phyloP scores from a whole-genome alignment of 2,888 invertebrate species.

The Zootermopsis nevadensis region DNA sequence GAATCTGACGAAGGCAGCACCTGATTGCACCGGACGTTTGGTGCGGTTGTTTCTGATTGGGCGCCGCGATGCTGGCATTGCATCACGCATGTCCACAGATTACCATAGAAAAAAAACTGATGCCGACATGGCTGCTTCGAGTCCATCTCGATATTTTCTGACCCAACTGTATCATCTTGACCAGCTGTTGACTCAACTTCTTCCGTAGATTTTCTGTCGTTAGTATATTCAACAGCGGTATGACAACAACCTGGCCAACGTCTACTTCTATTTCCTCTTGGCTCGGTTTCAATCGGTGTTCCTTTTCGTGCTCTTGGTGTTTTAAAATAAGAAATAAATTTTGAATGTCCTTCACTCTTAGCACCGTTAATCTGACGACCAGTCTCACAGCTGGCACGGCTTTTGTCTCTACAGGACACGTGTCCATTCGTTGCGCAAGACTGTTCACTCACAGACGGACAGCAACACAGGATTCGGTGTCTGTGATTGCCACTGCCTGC shows the following conservation, averaged over 20 bases:
- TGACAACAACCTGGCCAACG: conserved; percentile 3
- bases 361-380: neutral
- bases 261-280: neutral
- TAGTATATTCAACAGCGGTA: neutral
- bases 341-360: neutral
- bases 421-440: neutral
- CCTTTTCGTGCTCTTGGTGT: conserved; percentile 4
- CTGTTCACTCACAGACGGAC: neutral
- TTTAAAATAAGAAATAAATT: neutral
- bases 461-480: conserved; percentile 6
- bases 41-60: neutral
- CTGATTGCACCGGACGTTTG: conserved; percentile 45
- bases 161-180: neutral
- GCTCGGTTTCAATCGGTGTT: conserved; percentile 8
- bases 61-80: neutral
- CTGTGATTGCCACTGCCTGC: neutral
- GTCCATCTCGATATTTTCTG: neutral
- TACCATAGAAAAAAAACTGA: neutral
- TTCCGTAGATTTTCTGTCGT: neutral
- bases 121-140: neutral
- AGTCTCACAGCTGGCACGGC: neutral
- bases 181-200: neutral
- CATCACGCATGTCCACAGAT: neutral
- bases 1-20: conserved; percentile 34
- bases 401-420: neutral